Evolutionary conservation across 2,888 invertebrate genomes (phyloP).

Genomic region (Pemphredon lugubris): DNA sequence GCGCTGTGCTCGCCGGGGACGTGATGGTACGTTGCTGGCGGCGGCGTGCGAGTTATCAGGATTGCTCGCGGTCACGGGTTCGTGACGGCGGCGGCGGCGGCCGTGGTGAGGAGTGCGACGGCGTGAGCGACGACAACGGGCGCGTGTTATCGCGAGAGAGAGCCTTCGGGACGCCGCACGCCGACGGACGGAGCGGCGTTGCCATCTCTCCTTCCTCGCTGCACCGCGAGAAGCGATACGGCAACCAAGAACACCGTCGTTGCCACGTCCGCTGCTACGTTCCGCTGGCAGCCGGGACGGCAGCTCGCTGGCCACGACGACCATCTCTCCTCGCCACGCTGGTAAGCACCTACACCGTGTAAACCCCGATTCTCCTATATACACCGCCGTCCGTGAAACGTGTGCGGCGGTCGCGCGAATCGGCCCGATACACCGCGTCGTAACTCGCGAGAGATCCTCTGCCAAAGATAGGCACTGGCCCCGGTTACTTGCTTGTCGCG

Average conservation of each 20-base stretch:
- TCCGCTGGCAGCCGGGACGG: constrained; percentile 57
- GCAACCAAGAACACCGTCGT: constrained; percentile 65
- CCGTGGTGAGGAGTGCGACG: constrained; percentile 47
- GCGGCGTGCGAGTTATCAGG: constrained; percentile 58
- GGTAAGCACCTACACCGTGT: constrained; percentile 54
- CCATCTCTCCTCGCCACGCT: constrained; percentile 47
- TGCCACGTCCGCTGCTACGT: constrained; percentile 67
- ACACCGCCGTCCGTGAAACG: constrained; percentile 36
- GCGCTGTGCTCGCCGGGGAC: constrained; percentile 57
- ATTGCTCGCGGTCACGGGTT: constrained; percentile 57
- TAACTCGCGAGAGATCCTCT: constrained; percentile 29
- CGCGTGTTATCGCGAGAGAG: constrained; percentile 58
- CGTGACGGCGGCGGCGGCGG: constrained; percentile 38
- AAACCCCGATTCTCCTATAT: constrained; percentile 9
- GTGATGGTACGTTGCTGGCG: constrained; percentile 66
- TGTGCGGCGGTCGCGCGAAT: constrained; percentile 43
- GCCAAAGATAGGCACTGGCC: constrained; percentile 30
- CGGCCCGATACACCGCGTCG: constrained; percentile 9
- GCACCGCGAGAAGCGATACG: constrained; percentile 58
- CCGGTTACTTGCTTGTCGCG: background rate
- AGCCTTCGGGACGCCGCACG: constrained; percentile 61
- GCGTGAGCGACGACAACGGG: constrained; percentile 51
- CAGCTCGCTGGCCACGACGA: constrained; percentile 54
- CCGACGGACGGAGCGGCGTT: constrained; percentile 66
- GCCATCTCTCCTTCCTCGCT: constrained; percentile 65